A percentile compares a stretch with the other conserved stretches of the same genome.
Evolutionary conservation across 2,888 invertebrate species (phyloP).

Genomic region (Drosophila suboccidentalis): DNA sequence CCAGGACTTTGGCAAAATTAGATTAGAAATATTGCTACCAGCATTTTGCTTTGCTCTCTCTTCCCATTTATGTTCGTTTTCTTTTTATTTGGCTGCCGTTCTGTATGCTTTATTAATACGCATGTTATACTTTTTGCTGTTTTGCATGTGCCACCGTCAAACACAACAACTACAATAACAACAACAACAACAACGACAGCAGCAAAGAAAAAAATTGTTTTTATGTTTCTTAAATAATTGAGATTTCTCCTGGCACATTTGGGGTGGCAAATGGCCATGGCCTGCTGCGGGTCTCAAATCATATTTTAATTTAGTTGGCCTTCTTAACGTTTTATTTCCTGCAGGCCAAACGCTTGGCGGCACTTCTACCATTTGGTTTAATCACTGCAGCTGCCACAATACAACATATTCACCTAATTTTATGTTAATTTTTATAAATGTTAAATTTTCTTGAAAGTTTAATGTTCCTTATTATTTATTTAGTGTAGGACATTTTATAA

Average conservation of each 20-base stretch:
- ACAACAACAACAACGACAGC: conserved; percentile 28
- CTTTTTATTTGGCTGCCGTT: conserved; percentile 31
- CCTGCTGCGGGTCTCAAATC: conserved; percentile 44
- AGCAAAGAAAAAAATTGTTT: conserved; percentile 41
- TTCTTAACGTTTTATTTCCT: conserved; percentile 51
- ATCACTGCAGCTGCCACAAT: conserved; percentile 9
- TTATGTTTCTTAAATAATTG: conserved; percentile 68
- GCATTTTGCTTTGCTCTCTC: conserved; percentile 70
- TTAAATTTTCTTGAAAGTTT: neutral
- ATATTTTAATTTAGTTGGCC: conserved; percentile 67
- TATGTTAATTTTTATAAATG: neutral
- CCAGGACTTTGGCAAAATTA: conserved; percentile 74
- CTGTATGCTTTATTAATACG: conserved; percentile 68
- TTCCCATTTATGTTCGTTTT: conserved; percentile 51
- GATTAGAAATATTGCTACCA: conserved; percentile 82
- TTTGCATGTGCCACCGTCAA: conserved; percentile 50
- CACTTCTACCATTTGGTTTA: conserved; percentile 6
- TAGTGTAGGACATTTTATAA: neutral
- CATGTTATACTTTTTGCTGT: conserved; percentile 56
- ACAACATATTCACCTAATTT: neutral
- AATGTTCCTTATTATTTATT: conserved; percentile 9
- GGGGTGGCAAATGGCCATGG: conserved; percentile 25
- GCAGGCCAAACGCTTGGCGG: conserved; percentile 34
- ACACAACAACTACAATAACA: conserved; percentile 33
- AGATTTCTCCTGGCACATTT: conserved; percentile 41